Evolutionary conservation across 1,140 invertebrate species (phyloP), one percentile per base, ranked within the genome.

Genomic region (Bombyx mandarina): DNA sequence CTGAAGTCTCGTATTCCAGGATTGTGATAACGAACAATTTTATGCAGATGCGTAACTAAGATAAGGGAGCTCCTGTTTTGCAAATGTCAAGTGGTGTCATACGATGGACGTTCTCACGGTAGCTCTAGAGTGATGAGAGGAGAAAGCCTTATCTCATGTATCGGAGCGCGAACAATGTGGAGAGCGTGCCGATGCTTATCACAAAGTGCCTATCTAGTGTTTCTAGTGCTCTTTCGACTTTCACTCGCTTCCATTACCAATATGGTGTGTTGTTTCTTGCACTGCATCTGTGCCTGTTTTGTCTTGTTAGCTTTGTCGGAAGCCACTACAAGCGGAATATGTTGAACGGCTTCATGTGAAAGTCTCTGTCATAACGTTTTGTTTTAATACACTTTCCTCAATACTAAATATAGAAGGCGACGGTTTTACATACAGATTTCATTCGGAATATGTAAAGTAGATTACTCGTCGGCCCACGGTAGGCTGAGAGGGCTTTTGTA

Each of bases 141-240:
- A 75, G 75, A 81, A 81, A 79, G 78, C 75, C 69, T 80, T 85
- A 82, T 82, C 78, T 78, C 66, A 65, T 64, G 68, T 76, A 80
- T 82, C 79, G 73, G 65, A 75, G 69, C 69, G 70, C 73, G 68
- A 79, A 84, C 79, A 82, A 82, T 76, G 75, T 63, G 73, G 75
- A 71, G 78, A 82, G 79, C 77, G 70, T 79, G 79, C 71, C 69
- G 74, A 74, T 75, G 70, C 67, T 75, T 82, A 85, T 85, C 79
- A 65, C 66, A 67, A 60, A 61, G 57, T 67, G 62, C 66, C 65
- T 73, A 82, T 79, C 71, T 72, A 65, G 58, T 66, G 63, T 51
- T 59, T 66, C 59, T 64, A 75, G 73, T 75, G 75, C 62, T 73
- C 67, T 74, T 68, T 73, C 65, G 66, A 79, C 80, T 83, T 81